Base-by-base conservation (phyloP, 2,888 invertebrate species). In the Habroteleia sp. region DNA sequence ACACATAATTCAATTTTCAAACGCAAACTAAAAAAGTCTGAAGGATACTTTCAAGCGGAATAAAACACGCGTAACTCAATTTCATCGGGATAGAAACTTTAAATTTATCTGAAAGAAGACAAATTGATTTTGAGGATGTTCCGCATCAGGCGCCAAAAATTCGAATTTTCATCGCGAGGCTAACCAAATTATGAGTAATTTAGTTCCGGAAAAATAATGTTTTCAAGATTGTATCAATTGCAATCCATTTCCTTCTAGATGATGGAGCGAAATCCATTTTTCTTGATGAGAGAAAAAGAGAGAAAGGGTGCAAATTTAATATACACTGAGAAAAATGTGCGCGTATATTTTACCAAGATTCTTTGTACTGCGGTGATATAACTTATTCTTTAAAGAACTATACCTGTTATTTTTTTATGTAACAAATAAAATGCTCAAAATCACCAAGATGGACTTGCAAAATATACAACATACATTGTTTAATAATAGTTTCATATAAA, bases 1-100 rank as follows among this genome's bases (percentile, higher is more conserved):
- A 50, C 39, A 8, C 17, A 48, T 41, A 31, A 62, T 14, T 41
- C 10, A 62, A 62, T 62, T 46, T 37, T 31, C 13, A 37, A 37
- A 46, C 11, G 11, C 16, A 10, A 10, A n/a, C 10, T 3, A 27
- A 31, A 44, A 50, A 41, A 20, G 46, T 50, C 11, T 16, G 41
- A 50, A 62, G 31, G 62, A 41, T 62, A 50, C 41, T 41, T 13
- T 20, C 17, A 23, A 2, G 7, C 8, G 48, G 10, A 50, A 50
- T 50, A 23, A 62, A 31, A 62, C 11, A 41, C 48, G 62, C 39
- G 23, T 41, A 62, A 62, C 48, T 62, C 48, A 41, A 62, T 62
- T 62, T 1, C 1, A 31, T 31, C 14, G 31, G 41, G 50, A 62
- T 62, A 25, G 35, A 62, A 62, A 62, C 31, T 62, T 62, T 17